These are phyloP conservation scores for Beris chalybata DNA, from an alignment of 2,888 invertebrate genomes.

Conservation along the genomic window DNA sequence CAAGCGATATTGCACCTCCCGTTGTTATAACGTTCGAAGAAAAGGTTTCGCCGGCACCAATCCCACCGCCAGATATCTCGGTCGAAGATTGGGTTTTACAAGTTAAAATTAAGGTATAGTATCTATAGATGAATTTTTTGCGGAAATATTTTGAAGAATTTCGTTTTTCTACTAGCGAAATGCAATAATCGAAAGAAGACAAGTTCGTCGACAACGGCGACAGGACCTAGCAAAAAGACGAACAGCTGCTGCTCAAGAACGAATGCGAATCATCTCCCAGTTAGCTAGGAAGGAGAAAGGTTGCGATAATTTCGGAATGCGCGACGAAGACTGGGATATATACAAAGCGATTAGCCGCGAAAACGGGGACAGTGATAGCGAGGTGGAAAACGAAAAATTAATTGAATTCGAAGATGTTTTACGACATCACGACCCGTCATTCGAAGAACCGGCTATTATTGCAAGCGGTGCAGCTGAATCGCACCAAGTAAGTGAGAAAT, in stretches of 20 bases:
- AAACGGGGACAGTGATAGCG: slow-evolving; percentile 86
- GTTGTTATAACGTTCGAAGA: slow-evolving; percentile 41
- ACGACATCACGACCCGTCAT: slow-evolving; percentile 79
- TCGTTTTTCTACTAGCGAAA: slow-evolving; percentile 54
- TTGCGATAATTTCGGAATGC: slow-evolving; percentile 88
- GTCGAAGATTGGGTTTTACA: slow-evolving; percentile 51
- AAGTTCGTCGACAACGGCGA: slow-evolving; percentile 75
- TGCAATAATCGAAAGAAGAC: slow-evolving; percentile 66
- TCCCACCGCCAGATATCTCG: slow-evolving; percentile 49
- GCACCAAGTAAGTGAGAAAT: slow-evolving; percentile 59
- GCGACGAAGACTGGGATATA: slow-evolving; percentile 96
- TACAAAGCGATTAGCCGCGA: slow-evolving; percentile 84
- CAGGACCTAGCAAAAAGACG: slow-evolving; percentile 86
- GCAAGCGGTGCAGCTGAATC: slow-evolving; percentile 65
- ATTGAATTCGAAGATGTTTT: slow-evolving; percentile 84
- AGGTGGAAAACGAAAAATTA: slow-evolving; percentile 86
- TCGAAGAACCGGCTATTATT: slow-evolving; percentile 58
- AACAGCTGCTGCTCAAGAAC: slow-evolving; percentile 90
- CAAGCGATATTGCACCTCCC: slow-evolving; percentile 60
- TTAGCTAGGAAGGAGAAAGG: slow-evolving; percentile 78
- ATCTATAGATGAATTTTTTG: background rate
- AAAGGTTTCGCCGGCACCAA: slow-evolving; percentile 44
- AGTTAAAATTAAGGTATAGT: slow-evolving; percentile 45
- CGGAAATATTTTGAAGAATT: background rate
- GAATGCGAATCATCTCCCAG: slow-evolving; percentile 92